Percentiles rank a stretch among this genome's conserved stretches.
Evolutionary conservation across 2,888 invertebrate species (phyloP).

Genomic region (Diabrotica balteata): DNA sequence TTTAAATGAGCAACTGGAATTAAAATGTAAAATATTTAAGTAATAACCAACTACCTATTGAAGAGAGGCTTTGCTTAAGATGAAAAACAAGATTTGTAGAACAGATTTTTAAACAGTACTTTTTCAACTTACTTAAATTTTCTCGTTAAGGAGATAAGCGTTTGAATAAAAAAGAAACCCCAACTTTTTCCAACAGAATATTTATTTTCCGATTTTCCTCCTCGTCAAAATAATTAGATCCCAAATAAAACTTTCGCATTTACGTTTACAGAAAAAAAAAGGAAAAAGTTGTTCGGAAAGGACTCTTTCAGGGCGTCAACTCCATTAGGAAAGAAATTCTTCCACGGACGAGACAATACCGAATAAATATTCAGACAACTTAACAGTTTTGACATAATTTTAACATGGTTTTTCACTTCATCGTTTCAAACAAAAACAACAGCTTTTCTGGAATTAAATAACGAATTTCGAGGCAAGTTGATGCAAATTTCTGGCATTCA

Average conservation of each 20-base stretch:
- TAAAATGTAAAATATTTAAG: too few species aligned
- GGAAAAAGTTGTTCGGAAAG: too few species aligned
- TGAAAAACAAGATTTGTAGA: too few species aligned
- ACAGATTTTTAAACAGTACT: too few species aligned
- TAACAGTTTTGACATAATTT: conserved; percentile 33
- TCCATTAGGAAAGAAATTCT: conserved; percentile 28
- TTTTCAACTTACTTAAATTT: too few species aligned
- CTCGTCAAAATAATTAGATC: not conserved
- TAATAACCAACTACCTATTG: too few species aligned
- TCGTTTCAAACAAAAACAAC: conserved; percentile 35
- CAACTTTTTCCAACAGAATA: too few species aligned
- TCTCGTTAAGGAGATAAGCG: too few species aligned
- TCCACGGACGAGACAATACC: conserved; percentile 19
- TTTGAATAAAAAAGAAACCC: too few species aligned
- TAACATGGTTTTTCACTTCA: conserved; percentile 35
- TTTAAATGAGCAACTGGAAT: too few species aligned
- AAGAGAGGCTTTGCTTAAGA: too few species aligned
- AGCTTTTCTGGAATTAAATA: conserved; percentile 30
- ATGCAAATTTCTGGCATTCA: conserved; percentile 31
- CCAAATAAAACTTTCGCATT: not conserved
- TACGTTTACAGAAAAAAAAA: not conserved
- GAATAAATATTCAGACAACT: conserved; percentile 33
- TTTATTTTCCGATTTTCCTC: not conserved
- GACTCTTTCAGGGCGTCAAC: not conserved
- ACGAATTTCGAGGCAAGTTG: conserved; percentile 24